phyloP scores from a whole-genome alignment of 2,888 invertebrate genomes.

The Nephrocerus scutellatus region DNA sequence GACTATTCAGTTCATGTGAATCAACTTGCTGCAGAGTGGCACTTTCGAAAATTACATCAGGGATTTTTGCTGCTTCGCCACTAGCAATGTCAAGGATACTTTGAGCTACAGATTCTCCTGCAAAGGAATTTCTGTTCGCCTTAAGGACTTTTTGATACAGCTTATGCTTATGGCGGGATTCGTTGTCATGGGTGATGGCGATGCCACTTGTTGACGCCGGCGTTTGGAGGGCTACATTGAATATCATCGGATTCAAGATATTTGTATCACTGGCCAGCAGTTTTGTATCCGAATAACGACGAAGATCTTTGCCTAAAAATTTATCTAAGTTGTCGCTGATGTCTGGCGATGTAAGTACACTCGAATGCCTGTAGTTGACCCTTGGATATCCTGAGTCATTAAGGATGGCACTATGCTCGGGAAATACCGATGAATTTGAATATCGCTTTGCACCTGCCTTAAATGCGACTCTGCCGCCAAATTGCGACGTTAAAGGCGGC shows the following conservation, averaged over 20 bases:
- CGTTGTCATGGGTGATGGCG: conserved; percentile 12
- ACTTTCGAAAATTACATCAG: conserved; percentile 33
- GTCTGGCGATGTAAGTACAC: conserved; percentile 34
- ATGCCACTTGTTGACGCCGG: conserved; percentile 18
- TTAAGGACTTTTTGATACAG: background rate
- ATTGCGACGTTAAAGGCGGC: too few relatives aligned
- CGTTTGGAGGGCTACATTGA: conserved; percentile 5
- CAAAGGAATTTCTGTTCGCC: too few relatives aligned
- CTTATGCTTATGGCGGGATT: too few relatives aligned
- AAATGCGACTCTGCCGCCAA: too few relatives aligned
- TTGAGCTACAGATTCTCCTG: too few relatives aligned
- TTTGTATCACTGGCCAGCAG: conserved; percentile 35
- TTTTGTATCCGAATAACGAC: conserved; percentile 48
- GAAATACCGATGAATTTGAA: conserved; percentile 47
- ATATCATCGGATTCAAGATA: conserved; percentile 32
- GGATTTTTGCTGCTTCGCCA: conserved; percentile 24
- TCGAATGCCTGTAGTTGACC: conserved; percentile 43
- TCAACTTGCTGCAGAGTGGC: conserved; percentile 39
- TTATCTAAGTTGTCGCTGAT: conserved; percentile 32
- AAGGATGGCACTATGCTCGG: conserved; percentile 48
- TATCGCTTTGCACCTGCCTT: too few relatives aligned
- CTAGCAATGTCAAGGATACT: conserved; percentile 11
- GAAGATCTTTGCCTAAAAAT: conserved; percentile 38
- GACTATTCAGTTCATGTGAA: too few relatives aligned
- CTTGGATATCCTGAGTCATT: conserved; percentile 44